phyloP scores from a whole-genome alignment of 2,113 vertebrate genomes.

The Gopherus evgoodei region DNA sequence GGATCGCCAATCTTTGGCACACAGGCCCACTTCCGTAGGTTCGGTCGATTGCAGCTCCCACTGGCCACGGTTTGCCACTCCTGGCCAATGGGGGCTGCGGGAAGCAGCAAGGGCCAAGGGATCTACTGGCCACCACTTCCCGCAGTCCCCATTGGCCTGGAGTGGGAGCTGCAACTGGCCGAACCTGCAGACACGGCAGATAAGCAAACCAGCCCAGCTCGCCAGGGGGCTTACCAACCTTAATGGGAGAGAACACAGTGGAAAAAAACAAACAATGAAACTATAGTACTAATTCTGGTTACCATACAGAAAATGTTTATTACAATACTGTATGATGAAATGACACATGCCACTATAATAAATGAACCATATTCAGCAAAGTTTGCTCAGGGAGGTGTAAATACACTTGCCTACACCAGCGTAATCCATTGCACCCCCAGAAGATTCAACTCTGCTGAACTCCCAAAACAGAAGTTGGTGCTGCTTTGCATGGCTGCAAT shows the following conservation, averaged over 20 bases:
- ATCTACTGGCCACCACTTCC: too few relatives aligned
- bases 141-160: too few relatives aligned
- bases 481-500: neutral
- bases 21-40: too few relatives aligned
- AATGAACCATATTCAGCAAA: neutral
- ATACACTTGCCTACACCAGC: neutral
- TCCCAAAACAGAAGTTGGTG: neutral
- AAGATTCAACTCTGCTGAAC: neutral
- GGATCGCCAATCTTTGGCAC: too few relatives aligned
- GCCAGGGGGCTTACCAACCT: neutral
- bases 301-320: neutral
- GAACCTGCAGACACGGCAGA: too few relatives aligned
- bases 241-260: neutral
- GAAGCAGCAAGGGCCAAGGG: too few relatives aligned
- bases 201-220: too few relatives aligned
- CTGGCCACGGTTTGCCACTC: too few relatives aligned
- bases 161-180: too few relatives aligned
- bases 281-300: neutral
- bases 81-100: too few relatives aligned
- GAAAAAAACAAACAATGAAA: neutral
- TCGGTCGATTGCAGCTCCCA: too few relatives aligned
- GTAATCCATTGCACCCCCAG: neutral
- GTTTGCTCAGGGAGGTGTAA: neutral
- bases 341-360: neutral
- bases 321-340: neutral